Base-by-base conservation (phyloP, 2,797 vertebrate genomes). In the Sphenopsis melanotis region DNA sequence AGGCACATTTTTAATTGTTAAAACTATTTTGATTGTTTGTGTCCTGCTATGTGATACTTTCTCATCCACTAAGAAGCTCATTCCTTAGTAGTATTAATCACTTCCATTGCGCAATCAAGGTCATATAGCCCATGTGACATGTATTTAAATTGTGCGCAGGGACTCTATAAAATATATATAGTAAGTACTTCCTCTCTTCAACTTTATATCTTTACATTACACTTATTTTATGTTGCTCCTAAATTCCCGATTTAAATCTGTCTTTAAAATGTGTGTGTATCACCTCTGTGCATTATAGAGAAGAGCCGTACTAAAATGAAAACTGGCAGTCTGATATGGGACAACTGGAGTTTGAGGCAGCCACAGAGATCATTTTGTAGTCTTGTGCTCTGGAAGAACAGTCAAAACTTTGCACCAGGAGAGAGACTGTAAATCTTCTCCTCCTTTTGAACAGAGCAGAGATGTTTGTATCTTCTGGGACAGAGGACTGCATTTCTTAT, bases 201-300 rank as follows among this genome's bases (percentile, higher is more conserved):
- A 32, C 50, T 95, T 88, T 84, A 17, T 90, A 63, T 46, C 83
- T 91, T 91, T 91, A 79, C n/a, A 61, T 94, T 81, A 61, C 46
- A 61, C 20, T 79, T 76, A 60, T 20, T 96, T 95, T 70, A 88
- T 88, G 69, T 52, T 93, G 69, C 74, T 82, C 50, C 76, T 88
- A 95, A 81, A 93, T 90, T 91, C 84, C 76, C 34, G 6, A 8
- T 94, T 90, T 78, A 91, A 89, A 79, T 59, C 49, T 77, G 10
- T 55, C 77, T 94, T 83, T 83, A 47, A 91, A 86, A 83, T 65
- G 36, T 72, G 55, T 68, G 24, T 70, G 32, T 71, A 46, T 83
- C 34, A 80, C 53, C 64, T 66, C 37, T 47, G 49, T 85, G 76
- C 42, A 59, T 90, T 49, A 79, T 10, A 80, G 44, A 79, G 36